These are phyloP conservation scores for Callopanchax toddi DNA, from an alignment of 2,113 vertebrate genomes.

Conservation along the genomic window DNA sequence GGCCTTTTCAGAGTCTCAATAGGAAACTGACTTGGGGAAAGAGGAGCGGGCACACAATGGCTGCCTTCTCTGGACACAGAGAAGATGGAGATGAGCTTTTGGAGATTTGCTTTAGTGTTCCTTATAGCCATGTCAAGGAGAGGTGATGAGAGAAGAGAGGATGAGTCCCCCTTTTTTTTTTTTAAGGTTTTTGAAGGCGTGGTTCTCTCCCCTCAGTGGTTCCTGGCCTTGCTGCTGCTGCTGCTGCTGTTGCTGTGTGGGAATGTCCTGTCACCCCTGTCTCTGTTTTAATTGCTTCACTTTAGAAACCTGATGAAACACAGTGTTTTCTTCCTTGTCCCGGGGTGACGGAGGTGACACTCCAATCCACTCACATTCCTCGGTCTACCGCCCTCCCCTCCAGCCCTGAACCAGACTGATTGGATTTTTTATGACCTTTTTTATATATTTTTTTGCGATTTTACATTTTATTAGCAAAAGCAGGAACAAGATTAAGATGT, in stretches of 20 bases:
- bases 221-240: conserved; percentile 44
- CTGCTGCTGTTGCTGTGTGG: conserved; percentile 57
- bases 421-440: conserved; percentile 53
- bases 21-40: conserved; percentile 82
- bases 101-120: conserved; percentile 67
- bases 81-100: conserved; percentile 83
- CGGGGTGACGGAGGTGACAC: conserved; percentile 68
- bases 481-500: too few species aligned
- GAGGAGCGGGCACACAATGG: conserved; percentile 83
- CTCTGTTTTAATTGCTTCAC: conserved; percentile 76
- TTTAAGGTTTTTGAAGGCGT: conserved; percentile 75
- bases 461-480: too few species aligned
- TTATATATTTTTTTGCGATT: too few species aligned
- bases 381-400: conserved; percentile 18
- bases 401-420: conserved; percentile 32
- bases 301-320: conserved; percentile 77
- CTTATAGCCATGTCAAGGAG: conserved; percentile 72
- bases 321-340: conserved; percentile 72
- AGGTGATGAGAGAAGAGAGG: conserved; percentile 66
- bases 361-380: conserved; percentile 36
- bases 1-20: conserved; percentile 85
- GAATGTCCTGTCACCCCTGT: conserved; percentile 74
- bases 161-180: conserved; percentile 55
- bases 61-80: conserved; percentile 81
- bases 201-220: conserved; percentile 52